Base-by-base conservation (phyloP, 2,888 invertebrate genomes). In the Euclidia mi region DNA sequence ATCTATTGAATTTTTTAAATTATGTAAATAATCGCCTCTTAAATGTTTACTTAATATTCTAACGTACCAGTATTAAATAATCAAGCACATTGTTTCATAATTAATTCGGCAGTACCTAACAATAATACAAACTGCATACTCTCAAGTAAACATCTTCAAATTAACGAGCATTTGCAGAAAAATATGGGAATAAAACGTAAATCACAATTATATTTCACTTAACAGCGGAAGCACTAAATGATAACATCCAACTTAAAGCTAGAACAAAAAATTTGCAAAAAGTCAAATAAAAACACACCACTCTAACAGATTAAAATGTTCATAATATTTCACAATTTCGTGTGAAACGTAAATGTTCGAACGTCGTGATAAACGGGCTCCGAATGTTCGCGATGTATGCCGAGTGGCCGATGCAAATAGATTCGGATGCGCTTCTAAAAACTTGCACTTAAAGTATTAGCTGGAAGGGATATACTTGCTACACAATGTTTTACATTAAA, bases 391-490 rank as follows among this genome's bases (percentile, higher is more conserved):
- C 82, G 85, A 89, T 86, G 85, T 84, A 85, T 84, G 84, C 83
- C 79, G 87, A 88, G 84, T 82, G 85, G 84, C 62, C 72, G 76
- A 79, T 81, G 82, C 84, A 85, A 87, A 89, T 87, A 82, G 81
- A 65, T 79, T 81, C 72, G 71, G 76, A 80, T 81, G 84, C 82
- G 71, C 65, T 82, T 75, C 66, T 68, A 61, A 59, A 57, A 55
- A 68, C 42, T n/a, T 0, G 7, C 72, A 75, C 46, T 11, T 67
- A 20, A 0, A 43, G 2, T 0, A 3, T 3, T 10, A 40, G 38
- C 53, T 59, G 37, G 63, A 61, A 55, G 0, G 3, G 3, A 3
- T 25, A n/a, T n/a, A 25, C 25, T 40, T 1, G 0, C 3, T 15
- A n/a, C 7, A 14, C 14, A 7, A 6, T 35, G 3, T n/a, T n/a